phyloP scores from a whole-genome alignment of 1,140 invertebrate species.

The Nebria ingens region DNA sequence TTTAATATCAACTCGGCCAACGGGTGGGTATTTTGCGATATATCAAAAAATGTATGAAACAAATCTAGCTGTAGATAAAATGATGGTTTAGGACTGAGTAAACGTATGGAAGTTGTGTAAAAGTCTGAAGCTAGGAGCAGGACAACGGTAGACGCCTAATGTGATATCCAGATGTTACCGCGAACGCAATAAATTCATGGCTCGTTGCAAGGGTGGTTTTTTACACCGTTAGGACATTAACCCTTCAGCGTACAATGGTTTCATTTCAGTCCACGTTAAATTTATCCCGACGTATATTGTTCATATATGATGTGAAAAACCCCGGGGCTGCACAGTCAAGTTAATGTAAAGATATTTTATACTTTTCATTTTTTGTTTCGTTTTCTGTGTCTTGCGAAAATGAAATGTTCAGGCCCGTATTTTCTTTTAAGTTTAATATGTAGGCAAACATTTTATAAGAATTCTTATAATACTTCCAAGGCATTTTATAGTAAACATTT shows the following conservation, averaged over 20 bases:
- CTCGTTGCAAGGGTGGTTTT: background rate
- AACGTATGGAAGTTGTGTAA: too few relatives aligned
- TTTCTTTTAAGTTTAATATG: too few relatives aligned
- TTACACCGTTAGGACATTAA: background rate
- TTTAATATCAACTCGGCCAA: background rate
- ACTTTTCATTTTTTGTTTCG: too few relatives aligned
- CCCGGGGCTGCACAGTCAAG: background rate
- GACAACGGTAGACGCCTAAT: background rate
- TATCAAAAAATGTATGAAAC: too few relatives aligned
- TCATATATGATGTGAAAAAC: background rate
- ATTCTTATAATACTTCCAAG: too few relatives aligned
- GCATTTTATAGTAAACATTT: too few relatives aligned
- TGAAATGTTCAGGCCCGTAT: too few relatives aligned
- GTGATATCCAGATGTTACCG: background rate
- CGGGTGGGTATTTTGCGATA: background rate
- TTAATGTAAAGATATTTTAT: background rate
- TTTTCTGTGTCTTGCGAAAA: background rate
- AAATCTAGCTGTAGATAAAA: too few relatives aligned
- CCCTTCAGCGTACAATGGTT: background rate
- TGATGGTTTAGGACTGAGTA: too few relatives aligned
- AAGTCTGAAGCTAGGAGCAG: too few relatives aligned
- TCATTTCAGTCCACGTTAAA: background rate
- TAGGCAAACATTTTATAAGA: too few relatives aligned
- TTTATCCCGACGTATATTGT: background rate
- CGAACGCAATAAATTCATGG: background rate